Evolutionary conservation across 2,888 invertebrate genomes (phyloP), one percentile per base, ranked within the genome.

Genomic region (Nycteola revayana): DNA sequence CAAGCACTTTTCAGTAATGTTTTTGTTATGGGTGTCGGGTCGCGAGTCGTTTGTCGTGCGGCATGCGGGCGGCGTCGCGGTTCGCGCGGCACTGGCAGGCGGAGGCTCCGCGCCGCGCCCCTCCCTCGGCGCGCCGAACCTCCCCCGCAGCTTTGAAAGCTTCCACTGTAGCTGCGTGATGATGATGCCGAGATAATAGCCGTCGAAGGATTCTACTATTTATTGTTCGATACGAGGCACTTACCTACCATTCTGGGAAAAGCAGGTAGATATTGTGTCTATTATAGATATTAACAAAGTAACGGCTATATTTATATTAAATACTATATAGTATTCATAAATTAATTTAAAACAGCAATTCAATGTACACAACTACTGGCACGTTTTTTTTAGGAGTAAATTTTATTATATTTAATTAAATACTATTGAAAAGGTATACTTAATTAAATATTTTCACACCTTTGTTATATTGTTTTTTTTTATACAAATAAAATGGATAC

Each of bases 121-220:
- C 70, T 66, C 77, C 74, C 67, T 66, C 68, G 46, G 50, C 56
- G 45, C 61, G 46, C 45, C 60, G 52, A 59, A 60, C 67, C 75
- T 68, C 67, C 68, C 71, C 74, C 80, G 75, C 73, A 81, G 69
- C 81, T 79, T 80, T 77, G 56, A 82, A 78, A 81, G 84, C 85
- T 84, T 79, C 78, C 74, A 68, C 75, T 75, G 66, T 70, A 66
- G 72, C 75, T 74, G 76, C 77, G 74, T 79, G 82, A 81, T 82
- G 85, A 83, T 86, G 83, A 81, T 83, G 72, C 78, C 68, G 66
- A 81, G 85, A 86, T 87, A 85, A 87, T 84, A 78, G 82, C 78
- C 74, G 75, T 76, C 76, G 77, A 77, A 79, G 80, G 80, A 82
- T 79, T 84, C 74, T 73, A 74, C 80, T 83, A 86, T 83, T 84